These are phyloP conservation scores for Ctenoplectra terminalis DNA, from an alignment of 1,140 invertebrate species.

Conservation along the genomic window DNA sequence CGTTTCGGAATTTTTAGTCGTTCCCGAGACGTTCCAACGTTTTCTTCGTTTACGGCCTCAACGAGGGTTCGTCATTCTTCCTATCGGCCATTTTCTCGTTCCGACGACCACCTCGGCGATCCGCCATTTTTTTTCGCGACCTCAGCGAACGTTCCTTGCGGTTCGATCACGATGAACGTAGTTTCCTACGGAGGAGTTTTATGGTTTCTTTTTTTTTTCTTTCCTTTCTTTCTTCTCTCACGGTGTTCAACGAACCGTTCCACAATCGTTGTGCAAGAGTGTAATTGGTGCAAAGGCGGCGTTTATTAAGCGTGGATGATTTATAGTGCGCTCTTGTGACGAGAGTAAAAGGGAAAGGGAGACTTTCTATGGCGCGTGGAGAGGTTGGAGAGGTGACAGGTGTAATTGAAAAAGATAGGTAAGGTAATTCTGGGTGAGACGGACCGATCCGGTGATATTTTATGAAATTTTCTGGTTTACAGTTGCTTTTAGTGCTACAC, in stretches of 20 bases:
- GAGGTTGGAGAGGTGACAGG: neutral
- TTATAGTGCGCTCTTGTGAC: constrained; percentile 10
- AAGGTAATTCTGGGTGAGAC: no score
- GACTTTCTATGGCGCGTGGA: neutral
- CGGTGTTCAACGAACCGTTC: constrained; percentile 5
- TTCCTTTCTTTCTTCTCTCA: constrained; percentile 7
- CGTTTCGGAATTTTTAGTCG: neutral
- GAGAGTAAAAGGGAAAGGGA: constrained; percentile 26
- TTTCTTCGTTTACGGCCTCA: neutral
- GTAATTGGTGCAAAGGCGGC: constrained; percentile 21
- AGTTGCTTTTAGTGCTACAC: no score
- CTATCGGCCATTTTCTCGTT: neutral
- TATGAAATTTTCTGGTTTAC: no score
- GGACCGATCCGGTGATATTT: no score
- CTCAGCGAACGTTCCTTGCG: no score
- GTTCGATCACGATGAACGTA: neutral
- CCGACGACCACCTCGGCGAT: no score
- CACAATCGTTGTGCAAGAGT: constrained; percentile 18
- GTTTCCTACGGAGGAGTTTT: neutral
- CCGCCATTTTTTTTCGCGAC: no score
- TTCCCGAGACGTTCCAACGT: neutral
- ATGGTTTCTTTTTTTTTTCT: no score
- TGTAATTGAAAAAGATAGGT: constrained; percentile 13
- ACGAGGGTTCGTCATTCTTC: neutral
- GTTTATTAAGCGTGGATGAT: constrained; percentile 36